phyloP scores from a whole-genome alignment of 2,113 vertebrate genomes.

The Gallinago media region DNA sequence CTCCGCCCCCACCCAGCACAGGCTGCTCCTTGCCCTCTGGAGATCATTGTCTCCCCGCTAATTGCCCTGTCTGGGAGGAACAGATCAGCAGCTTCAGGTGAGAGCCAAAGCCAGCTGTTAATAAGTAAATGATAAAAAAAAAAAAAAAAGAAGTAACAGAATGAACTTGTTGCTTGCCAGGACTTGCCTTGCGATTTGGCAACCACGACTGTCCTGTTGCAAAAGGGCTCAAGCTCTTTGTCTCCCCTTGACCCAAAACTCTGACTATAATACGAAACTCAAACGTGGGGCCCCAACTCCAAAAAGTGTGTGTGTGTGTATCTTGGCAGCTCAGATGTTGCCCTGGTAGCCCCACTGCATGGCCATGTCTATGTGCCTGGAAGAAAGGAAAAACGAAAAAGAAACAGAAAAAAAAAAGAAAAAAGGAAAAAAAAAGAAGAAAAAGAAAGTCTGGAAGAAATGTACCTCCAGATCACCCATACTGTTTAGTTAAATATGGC shows the following conservation, averaged over 20 bases:
- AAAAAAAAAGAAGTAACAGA: conserved; percentile 32
- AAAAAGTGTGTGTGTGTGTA: background rate
- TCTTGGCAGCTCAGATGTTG: background rate
- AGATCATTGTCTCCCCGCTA: conserved; percentile 61
- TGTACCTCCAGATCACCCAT: background rate
- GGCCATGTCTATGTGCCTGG: background rate
- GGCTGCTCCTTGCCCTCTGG: conserved; percentile 65
- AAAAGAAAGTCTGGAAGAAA: background rate
- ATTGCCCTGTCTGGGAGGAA: conserved; percentile 53
- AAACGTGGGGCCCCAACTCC: background rate
- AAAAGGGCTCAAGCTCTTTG: conserved; percentile 1
- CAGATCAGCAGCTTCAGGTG: conserved; percentile 69
- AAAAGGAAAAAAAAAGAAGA: too few species aligned
- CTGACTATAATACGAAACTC: background rate
- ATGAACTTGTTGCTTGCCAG: conserved; percentile 57
- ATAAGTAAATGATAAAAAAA: conserved; percentile 70
- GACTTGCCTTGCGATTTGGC: conserved; percentile 32
- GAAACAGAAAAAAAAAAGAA: too few species aligned
- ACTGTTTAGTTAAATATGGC: background rate
- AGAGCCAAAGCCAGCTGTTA: conserved; percentile 56
- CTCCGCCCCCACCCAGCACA: conserved; percentile 6
- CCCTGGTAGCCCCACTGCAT: background rate
- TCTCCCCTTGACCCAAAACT: background rate
- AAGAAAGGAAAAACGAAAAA: background rate
- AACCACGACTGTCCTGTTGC: background rate